Evolutionary conservation across 2,888 invertebrate genomes (phyloP), one percentile per base, ranked within the genome.

Genomic region (Pristionchus arcanus): DNA sequence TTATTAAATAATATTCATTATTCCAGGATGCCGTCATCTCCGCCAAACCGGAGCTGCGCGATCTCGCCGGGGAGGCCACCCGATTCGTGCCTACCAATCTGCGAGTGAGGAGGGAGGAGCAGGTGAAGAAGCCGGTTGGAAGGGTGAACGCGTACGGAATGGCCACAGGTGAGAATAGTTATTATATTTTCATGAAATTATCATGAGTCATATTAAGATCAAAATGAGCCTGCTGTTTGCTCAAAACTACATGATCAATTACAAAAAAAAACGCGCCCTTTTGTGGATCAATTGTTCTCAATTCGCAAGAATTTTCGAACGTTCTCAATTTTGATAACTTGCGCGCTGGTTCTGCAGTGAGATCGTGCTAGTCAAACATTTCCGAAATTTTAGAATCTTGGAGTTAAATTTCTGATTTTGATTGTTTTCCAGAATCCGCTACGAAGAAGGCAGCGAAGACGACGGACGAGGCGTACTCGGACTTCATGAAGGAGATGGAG

Each of bases 401-500:
- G 42, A 11, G 9, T 49, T 9, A 42, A 42, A 42, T 49, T 9
- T 49, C 9, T 11, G 13, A 7, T 49, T 49, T 13, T 9, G 9
- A 42, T 63, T n/a, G n/a, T n/a, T 4, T 25, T 59, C 15, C 74
- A 21, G 87, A 88, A 42, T 88, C 87, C 21, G 74, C 87, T 2
- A 55, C 42, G 31, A 83, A 59, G 49, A 89, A 83, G 71, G 89
- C 93, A 92, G 90, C 94, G 92, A 94, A 94, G 90, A 92, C 97
- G 90, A 99, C 98, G 95, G 99, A 99, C 95, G 99, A 99, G 95
- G 99, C 98, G 21, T 99, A 99, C 95, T 97, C 98, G 96, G 98
- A 98, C 95, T 99, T 99, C 95, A 98, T 99, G 98, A 97, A 97
- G 95, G 99, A 99, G 96, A 98, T 99, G 98, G 97, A 98, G 95